Evolutionary conservation across 1,140 invertebrate genomes (phyloP), one percentile per base, ranked within the genome.

Genomic region (Streblospio benedicti): DNA sequence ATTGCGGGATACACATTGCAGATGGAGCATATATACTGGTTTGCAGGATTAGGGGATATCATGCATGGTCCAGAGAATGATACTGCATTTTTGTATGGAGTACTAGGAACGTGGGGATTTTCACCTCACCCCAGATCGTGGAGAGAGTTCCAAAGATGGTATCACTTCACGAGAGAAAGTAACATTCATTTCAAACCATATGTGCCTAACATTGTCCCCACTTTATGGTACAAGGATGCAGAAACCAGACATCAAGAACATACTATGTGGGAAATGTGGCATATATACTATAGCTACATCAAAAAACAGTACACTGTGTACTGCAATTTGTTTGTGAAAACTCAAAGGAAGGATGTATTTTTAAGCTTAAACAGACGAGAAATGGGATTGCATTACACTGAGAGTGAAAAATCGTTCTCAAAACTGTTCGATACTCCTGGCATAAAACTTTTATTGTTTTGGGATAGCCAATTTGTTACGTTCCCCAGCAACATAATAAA

Each of bases 201-300:
- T 35, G 57, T 59, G 9, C 45, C 45, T n/a, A 18, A 49, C 9
- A 31, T 9, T 4, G 43, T 53, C n/a, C 6, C 41, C 4, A 59
- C 57, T 1, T 16, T 4, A 2, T 59, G 57, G 57, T 59, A 31
- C 47, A 59, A 33, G 35, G 23, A 12, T 4, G 51, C 51, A 16
- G 57, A 59, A 30, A 32, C 14, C 4, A 0, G 4, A 4, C 27
- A 43, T 12, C 2, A 0, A n/a, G 30, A 54, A 30, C 6, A 66
- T 16, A 23, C 55, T 0, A 69, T 71, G 65, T 72, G 70, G 70
- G 60, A 62, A 3, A 70, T 72, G 62, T 71, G 70, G 70, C 66
- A 70, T 49, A 68, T 68, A 9, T 68, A 68, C 50, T 65, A 70
- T 54, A 53, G 65, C 20, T 66, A 63, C 47, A 62, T 49, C 33